Evolutionary conservation across 2,888 invertebrate species (phyloP).

Genomic region (Cordylochernes scorpioides): DNA sequence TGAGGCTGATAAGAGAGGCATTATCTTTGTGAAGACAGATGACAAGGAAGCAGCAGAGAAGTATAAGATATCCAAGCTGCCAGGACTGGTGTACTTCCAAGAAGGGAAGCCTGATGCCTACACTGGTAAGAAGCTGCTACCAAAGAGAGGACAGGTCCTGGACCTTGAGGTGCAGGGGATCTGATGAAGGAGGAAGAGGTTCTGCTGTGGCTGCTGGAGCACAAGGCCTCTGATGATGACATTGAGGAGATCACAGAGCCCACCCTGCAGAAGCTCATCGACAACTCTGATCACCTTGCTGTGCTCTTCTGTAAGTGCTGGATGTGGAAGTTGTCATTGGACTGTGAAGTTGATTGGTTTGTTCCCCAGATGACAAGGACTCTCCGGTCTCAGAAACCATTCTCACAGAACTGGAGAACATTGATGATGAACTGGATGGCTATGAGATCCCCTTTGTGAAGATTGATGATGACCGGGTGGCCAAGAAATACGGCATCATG

Average conservation of each 20-base stretch:
- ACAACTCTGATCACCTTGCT: conserved; percentile 51
- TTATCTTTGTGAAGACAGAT: conserved; percentile 73
- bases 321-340: neutral
- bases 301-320: conserved; percentile 42
- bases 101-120: conserved; percentile 68
- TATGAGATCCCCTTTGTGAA: conserved; percentile 19
- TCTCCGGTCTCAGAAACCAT: conserved; percentile 26
- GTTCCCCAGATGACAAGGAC: conserved; percentile 40
- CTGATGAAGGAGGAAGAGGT: conserved; percentile 76
- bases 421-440: conserved; percentile 14
- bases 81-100: conserved; percentile 63
- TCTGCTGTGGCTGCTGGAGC: conserved; percentile 79
- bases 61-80: conserved; percentile 66
- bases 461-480: conserved; percentile 30
- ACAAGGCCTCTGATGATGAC: conserved; percentile 26
- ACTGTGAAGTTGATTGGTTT: neutral
- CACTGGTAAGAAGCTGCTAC: conserved; percentile 29
- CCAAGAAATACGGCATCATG: conserved; percentile 56
- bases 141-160: neutral
- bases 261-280: conserved; percentile 66
- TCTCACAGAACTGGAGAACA: conserved; percentile 16
- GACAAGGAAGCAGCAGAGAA: conserved; percentile 66
- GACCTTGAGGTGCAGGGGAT: conserved; percentile 30
- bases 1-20: conserved; percentile 29
- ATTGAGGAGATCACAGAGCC: conserved; percentile 28